Base-by-base conservation (phyloP, 2,888 invertebrate genomes). In the Xestia ashworthii region DNA sequence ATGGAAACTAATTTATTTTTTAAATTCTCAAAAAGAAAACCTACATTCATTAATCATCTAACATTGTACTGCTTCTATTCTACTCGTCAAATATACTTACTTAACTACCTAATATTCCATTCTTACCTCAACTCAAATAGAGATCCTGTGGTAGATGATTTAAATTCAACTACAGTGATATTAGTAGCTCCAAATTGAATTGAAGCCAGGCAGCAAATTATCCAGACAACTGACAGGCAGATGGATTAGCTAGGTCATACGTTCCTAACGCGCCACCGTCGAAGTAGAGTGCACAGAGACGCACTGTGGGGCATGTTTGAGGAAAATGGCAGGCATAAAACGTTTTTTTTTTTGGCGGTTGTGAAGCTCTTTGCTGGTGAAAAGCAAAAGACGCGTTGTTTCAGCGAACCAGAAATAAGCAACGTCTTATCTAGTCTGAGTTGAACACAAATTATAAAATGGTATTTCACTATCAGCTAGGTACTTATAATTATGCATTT, bases 161-260 rank as follows among this genome's bases (percentile, higher is more conserved):
- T 53, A 69, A 78, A 78, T 68, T 44, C 60, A 84, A 81, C 68
- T 68, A 79, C 62, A 84, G 38, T 71, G 48, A 67, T 69, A 67
- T 79, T 70, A 70, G 70, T 66, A 44, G 22, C 44, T 41, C 64
- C 50, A 83, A 86, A 83, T 83, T 78, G 83, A 83, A 83, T 83
- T 78, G 83, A 60, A 84, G 66, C 71, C 71, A 74, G 70, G 84
- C 83, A 83, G 74, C 79, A 84, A 84, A 86, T 84, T 86, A 83
- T 78, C 74, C 53, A 83, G 79, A 78, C 83, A 83, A 71, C 70
- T 78, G 83, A 78, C 86, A 78, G 72, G 74, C 64, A 70, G 53
- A 74, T 53, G 44, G 58, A 86, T 84, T 79, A 79, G 74, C 79
- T 68, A 70, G 82, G 82, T 81, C 82, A 82, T 85, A 85, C 67